phyloP scores from a whole-genome alignment of 2,888 invertebrate species.

The Aphrophora alni region DNA sequence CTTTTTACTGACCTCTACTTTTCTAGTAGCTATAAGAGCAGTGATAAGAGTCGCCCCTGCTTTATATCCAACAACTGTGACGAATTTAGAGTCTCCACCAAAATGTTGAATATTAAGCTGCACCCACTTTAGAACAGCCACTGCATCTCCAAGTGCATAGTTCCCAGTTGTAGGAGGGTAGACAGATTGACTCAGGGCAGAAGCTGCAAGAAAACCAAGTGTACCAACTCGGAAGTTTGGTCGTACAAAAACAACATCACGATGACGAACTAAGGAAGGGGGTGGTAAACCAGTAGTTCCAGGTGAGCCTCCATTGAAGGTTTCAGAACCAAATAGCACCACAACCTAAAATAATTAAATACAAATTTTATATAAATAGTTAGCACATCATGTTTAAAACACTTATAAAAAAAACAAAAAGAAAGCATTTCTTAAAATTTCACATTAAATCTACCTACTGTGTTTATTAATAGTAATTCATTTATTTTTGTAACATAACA shows the following conservation, averaged over 20 bases:
- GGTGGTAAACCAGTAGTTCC: slow-evolving; percentile 73
- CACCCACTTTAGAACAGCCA: slow-evolving; percentile 80
- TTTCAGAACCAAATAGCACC: slow-evolving; percentile 80
- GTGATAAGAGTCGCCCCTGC: slow-evolving; percentile 86
- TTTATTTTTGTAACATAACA: too few species aligned
- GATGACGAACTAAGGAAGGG: slow-evolving; percentile 74
- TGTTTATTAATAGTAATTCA: too few species aligned
- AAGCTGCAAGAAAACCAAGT: slow-evolving; percentile 78
- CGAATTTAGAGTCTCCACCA: slow-evolving; percentile 78
- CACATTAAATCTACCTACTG: too few species aligned
- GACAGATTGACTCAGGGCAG: slow-evolving; percentile 70
- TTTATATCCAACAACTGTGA: slow-evolving; percentile 84
- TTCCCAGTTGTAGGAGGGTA: slow-evolving; percentile 83
- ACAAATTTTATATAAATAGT: background rate
- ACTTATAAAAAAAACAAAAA: too few species aligned
- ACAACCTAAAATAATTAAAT: slow-evolving; percentile 63
- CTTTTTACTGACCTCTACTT: slow-evolving; percentile 45
- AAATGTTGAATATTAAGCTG: slow-evolving; percentile 82
- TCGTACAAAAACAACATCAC: slow-evolving; percentile 84
- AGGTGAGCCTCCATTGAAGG: slow-evolving; percentile 78
- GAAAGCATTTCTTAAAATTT: too few species aligned
- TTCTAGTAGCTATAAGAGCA: slow-evolving; percentile 61
- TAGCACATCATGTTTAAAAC: background rate
- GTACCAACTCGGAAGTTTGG: slow-evolving; percentile 82
- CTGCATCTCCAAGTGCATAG: slow-evolving; percentile 82